Conservation (phyloP, 1,140 invertebrate species). For the Palaemon carinicauda region DNA sequence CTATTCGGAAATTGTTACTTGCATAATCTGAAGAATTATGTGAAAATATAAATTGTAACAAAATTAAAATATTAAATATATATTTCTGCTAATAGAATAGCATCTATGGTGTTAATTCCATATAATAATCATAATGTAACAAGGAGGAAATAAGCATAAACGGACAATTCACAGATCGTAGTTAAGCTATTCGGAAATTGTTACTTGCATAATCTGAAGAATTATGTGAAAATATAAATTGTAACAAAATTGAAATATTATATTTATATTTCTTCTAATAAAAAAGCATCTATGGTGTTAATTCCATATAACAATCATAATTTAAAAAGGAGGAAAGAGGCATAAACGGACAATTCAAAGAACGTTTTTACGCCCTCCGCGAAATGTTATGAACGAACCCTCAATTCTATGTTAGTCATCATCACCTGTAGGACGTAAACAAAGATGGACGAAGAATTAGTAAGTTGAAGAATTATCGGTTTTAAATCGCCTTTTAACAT, state of each 20-base stretch:
- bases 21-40: no score
- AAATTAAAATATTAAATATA: no score
- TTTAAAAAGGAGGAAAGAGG: neutral
- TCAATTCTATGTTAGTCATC: conserved; percentile 44
- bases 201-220: no score
- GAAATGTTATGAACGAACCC: neutral
- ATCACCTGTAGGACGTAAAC: conserved; percentile 55
- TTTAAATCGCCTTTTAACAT: neutral
- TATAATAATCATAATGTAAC: neutral
- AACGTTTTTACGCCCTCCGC: neutral
- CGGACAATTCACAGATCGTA: neutral
- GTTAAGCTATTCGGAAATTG: no score
- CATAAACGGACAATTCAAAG: neutral
- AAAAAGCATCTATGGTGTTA: no score
- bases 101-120: no score
- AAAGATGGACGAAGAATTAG: conserved; percentile 50
- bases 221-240: no score
- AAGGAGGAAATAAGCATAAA: neutral
- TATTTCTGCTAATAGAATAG: no score
- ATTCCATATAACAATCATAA: neutral
- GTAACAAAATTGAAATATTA: no score
- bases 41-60: no score
- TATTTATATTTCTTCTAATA: no score
- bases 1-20: no score
- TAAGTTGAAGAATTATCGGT: neutral